Evolutionary conservation across 2,888 invertebrate genomes (phyloP).

Genomic region (Cheilosia urbana): DNA sequence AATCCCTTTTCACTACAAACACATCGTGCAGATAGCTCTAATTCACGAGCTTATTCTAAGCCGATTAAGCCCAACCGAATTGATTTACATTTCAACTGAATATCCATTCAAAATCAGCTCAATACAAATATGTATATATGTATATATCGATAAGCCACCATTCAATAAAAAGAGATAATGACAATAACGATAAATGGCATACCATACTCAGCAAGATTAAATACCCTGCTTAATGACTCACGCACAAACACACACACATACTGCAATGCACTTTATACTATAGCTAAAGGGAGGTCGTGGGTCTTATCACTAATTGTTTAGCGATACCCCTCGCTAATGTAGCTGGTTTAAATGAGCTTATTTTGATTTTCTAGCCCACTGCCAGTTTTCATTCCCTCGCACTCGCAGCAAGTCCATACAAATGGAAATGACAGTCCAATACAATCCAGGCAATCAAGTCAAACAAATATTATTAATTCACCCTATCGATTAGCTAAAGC

Average conservation of each 20-base stretch:
- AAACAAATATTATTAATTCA: slow-evolving; percentile 69
- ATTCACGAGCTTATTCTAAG: background rate
- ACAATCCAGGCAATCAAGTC: slow-evolving; percentile 47
- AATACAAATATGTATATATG: background rate
- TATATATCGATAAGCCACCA: slow-evolving; percentile 15
- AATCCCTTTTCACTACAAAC: background rate
- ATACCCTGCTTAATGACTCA: slow-evolving; percentile 12
- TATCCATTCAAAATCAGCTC: background rate
- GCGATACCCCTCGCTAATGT: slow-evolving; percentile 44
- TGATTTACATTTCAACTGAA: slow-evolving; percentile 1
- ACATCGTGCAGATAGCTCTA: background rate
- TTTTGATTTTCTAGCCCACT: slow-evolving; percentile 47
- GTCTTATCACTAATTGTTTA: slow-evolving; percentile 10
- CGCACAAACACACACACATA: background rate
- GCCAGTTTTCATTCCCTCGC: background rate
- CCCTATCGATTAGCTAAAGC: slow-evolving; percentile 35
- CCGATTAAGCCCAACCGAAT: slow-evolving; percentile 15
- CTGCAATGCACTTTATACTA: background rate
- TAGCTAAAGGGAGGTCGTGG: background rate
- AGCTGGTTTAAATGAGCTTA: slow-evolving; percentile 44
- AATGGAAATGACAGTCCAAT: slow-evolving; percentile 51
- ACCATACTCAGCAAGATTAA: slow-evolving; percentile 16
- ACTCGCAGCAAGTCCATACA: slow-evolving; percentile 8
- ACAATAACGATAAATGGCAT: slow-evolving; percentile 3
- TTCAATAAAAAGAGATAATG: slow-evolving; percentile 28